These are phyloP conservation scores for Pocillopora grandis DNA, from an alignment of 92 coral and sea anemone species.

Conservation along the genomic window DNA sequence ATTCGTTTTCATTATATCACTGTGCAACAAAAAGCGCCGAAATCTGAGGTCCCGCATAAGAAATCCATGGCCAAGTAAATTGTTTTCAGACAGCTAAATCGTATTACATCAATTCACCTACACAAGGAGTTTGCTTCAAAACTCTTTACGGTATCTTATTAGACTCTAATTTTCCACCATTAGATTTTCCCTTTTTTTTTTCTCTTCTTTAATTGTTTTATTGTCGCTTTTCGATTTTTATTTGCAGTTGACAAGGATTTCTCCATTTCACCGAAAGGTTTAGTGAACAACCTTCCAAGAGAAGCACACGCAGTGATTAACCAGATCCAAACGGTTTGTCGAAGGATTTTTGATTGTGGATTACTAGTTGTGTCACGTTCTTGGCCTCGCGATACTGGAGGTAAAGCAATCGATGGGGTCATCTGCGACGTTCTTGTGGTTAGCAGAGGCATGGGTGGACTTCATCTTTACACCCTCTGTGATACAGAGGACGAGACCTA, in stretches of 20 bases:
- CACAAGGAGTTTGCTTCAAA: no score
- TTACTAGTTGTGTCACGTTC: conserved; percentile 4
- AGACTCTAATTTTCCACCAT: no score
- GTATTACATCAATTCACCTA: no score
- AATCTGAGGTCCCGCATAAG: no score
- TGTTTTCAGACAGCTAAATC: no score
- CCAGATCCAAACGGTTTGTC: neutral
- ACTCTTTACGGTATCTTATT: no score
- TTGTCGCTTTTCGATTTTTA: neutral
- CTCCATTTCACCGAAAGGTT: conserved; percentile 6
- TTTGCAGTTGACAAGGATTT: neutral
- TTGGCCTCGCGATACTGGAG: neutral
- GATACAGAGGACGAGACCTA: neutral
- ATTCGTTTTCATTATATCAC: no score
- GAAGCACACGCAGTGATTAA: neutral
- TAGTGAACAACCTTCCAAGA: neutral
- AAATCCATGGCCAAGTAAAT: no score
- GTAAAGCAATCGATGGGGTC: conserved; percentile 15
- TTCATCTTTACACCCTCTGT: conserved; percentile 26
- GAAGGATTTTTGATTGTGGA: neutral
- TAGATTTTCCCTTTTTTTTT: no score
- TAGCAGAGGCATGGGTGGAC: conserved; percentile 4
- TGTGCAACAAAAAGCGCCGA: no score
- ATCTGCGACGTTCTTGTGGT: conserved; percentile 35
- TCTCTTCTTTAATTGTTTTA: neutral